These are phyloP conservation scores for Aspidiotus destructor DNA, from an alignment of 2,888 invertebrate species.

Conservation along the genomic window DNA sequence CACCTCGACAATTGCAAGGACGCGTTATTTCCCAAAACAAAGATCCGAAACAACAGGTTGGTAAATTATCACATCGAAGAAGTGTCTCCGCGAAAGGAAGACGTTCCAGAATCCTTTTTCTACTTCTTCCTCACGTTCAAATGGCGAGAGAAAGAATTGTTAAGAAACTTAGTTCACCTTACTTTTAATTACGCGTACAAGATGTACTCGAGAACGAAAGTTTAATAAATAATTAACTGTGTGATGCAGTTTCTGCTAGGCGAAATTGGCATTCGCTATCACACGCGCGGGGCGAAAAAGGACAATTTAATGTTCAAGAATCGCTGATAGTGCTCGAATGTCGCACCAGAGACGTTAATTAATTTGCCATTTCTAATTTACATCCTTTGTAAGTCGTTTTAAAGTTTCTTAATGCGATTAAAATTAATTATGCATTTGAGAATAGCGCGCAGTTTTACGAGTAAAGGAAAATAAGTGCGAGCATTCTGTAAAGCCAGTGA, in stretches of 20 bases:
- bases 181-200: too few relatives aligned
- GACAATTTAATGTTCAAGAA: conserved; percentile 29
- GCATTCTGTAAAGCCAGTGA: neutral
- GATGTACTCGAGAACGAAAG: conserved; percentile 14
- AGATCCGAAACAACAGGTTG: too few relatives aligned
- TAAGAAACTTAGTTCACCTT: too few relatives aligned
- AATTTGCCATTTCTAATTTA: conserved; percentile 29
- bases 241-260: conserved; percentile 23
- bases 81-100: too few relatives aligned
- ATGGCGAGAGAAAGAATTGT: too few relatives aligned
- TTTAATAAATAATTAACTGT: conserved; percentile 27
- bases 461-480: conserved; percentile 21
- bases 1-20: too few relatives aligned
- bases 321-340: conserved; percentile 27
- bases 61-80: too few relatives aligned
- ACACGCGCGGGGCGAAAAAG: conserved; percentile 1
- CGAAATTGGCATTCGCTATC: conserved; percentile 25
- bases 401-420: conserved; percentile 28
- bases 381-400: conserved; percentile 30
- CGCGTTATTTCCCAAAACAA: too few relatives aligned
- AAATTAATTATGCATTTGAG: conserved; percentile 30
- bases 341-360: conserved; percentile 23
- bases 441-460: conserved; percentile 17
- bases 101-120: too few relatives aligned
- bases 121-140: too few relatives aligned